Evolutionary conservation across 2,797 vertebrate species (phyloP), one percentile per base, ranked within the genome.

Genomic region (Carduelis carduelis): DNA sequence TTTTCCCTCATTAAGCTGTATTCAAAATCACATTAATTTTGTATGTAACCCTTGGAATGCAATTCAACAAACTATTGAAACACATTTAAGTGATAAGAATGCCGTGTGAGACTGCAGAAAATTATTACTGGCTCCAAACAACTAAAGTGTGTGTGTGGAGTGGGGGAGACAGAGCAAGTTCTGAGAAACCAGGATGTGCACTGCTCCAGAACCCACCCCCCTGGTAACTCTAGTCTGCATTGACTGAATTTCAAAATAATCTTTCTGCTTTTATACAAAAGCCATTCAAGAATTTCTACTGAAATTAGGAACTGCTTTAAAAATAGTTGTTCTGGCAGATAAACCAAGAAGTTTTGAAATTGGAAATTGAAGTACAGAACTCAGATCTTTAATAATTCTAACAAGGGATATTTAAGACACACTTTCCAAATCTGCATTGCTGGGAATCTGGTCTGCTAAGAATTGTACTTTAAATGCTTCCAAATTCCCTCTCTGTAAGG

Each of bases 121-220:
- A 77, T 30, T 13, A 21, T 47, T 30, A 17, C 3, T 34, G 34
- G 14, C 26, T 69, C 21, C 41, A 41, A 77, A 55, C 14, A 77
- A 15, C 24, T 34, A 11, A 55, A 41, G 2, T 24, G 39, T 53
- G 50, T 24, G 23, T 52, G 12, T 37, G 28, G 10, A 59, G 12
- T 9, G 16, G 23, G 28, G 2, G 24, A 34, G 35, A 30, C 26
- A 49, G 35, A 17, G 22, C 32, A 50, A 24, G 10, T 34, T 30
- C 63, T 68, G 39, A 60, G 46, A 34, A 46, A 39, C 19, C n/a
- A 39, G n/a, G 23, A 60, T 23, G 15, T 20, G 10, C 23, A 28
- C 28, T 52, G 13, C 16, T 53, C 28, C 24, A 52, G 20, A 52
- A 0, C n/a, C 12, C 15, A 24, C 0, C 2, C 8, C 32, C 7